These are phyloP conservation scores for Meiosimyza decipiens DNA, from an alignment of 2,888 invertebrate species.

Conservation along the genomic window DNA sequence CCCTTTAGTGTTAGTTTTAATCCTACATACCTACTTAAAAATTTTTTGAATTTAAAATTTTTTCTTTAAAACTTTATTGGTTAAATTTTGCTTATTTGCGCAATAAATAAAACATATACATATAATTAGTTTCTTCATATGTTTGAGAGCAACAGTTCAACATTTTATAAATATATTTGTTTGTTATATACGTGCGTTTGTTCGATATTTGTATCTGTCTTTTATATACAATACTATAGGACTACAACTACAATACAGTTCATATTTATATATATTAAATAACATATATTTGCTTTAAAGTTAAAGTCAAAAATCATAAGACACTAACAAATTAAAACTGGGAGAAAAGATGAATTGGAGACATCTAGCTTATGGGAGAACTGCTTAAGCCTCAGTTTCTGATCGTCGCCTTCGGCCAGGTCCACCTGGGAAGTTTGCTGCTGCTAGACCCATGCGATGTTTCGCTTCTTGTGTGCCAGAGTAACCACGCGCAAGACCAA, in stretches of 20 bases:
- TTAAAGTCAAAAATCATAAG: too few species aligned
- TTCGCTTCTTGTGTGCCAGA: conserved; percentile 91
- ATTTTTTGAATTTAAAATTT: conserved; percentile 47
- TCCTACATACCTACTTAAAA: conserved; percentile 60
- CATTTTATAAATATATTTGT: conserved; percentile 38
- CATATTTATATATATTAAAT: too few species aligned
- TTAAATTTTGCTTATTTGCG: conserved; percentile 40
- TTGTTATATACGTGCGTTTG: conserved; percentile 28
- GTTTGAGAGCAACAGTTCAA: conserved; percentile 60
- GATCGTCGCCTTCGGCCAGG: conserved; percentile 88
- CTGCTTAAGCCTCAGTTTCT: conserved; percentile 64
- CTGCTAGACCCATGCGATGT: conserved; percentile 89
- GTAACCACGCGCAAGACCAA: conserved; percentile 88
- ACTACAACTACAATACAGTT: conserved; percentile 2
- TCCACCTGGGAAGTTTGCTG: conserved; percentile 89
- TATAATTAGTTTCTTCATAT: conserved; percentile 41
- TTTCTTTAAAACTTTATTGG: conserved; percentile 8
- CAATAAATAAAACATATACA: conserved; percentile 13
- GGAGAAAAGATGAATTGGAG: conserved; percentile 8
- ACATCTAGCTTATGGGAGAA: not conserved
- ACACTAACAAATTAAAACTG: not conserved
- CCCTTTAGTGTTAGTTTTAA: conserved; percentile 24
- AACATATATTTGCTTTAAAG: too few species aligned
- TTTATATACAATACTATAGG: conserved; percentile 26
- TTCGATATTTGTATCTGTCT: conserved; percentile 28